Evolutionary conservation across 53 echinoderm and acorn worm genomes (phyloP), one percentile per base, ranked within the genome.

Genomic region (Zoroaster sp.): DNA sequence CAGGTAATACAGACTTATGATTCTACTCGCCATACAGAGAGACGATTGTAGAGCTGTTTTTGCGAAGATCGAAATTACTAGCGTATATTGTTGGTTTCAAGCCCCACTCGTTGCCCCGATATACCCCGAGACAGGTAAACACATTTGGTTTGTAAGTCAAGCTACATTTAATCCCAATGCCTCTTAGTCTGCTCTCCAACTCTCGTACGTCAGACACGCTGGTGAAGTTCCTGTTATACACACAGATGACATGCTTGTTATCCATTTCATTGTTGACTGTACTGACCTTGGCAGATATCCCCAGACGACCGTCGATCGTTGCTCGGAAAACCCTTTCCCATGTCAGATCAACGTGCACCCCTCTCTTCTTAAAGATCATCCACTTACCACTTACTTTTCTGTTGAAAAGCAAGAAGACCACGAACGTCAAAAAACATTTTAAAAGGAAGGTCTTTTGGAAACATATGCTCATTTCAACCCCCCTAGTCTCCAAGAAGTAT

Each of bases 71-170:
- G 54, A 68, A 91, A 1, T 69, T 14, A 35, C 91, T 91, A 31
- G 39, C 30, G 52, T 91, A 91, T 3, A 91, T 78, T 36, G 72
- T 77, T 13, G 91, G 87, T 23, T 52, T 87, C 17, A 91, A 39
- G 13, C 31, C 13, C 91, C 91, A 91, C 31, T 87, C 55, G 32
- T 92, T 92, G 13, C 72, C 54, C 5, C 68, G 53, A 83, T 92
- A 92, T 9, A 92, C 73, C 11, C 88, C 88, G 2, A 92, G 52
- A 77, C 82, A 74, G 3, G 82, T 81, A 46, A 88, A 88, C 35
- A 63, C 92, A 81, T 92, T 88, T 0, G 92, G 92, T 63, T 92
- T 92, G 88, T 92, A 92, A 1, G 9, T 36, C 81, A 92, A 25
- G 35, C 32, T 38, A 38, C 82, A 88, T 46, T 66, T 63, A 32